These are phyloP conservation scores for Wasmannia auropunctata DNA, from an alignment of 1,140 invertebrate species.

Conservation along the genomic window DNA sequence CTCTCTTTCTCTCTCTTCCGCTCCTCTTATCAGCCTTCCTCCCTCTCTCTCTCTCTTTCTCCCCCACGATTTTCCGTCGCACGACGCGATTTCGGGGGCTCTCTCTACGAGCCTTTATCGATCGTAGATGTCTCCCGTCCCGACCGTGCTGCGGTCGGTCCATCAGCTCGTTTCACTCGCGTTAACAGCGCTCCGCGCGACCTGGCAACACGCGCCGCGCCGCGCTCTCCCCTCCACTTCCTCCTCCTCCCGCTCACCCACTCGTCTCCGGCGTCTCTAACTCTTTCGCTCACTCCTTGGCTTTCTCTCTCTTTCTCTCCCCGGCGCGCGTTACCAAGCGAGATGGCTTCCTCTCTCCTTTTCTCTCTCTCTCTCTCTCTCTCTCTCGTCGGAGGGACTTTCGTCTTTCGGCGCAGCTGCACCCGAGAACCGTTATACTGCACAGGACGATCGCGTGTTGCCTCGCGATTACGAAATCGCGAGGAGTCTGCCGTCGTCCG, in stretches of 20 bases:
- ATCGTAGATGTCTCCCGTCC: conserved; percentile 67
- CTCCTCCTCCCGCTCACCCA: neutral
- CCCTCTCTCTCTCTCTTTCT: neutral
- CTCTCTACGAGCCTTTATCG: conserved; percentile 67
- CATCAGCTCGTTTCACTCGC: conserved; percentile 62
- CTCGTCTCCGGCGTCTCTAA: neutral
- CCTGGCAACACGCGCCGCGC: conserved; percentile 34
- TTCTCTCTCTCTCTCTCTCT: neutral
- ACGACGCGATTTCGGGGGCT: conserved; percentile 19
- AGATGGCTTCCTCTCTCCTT: neutral
- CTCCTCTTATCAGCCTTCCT: neutral
- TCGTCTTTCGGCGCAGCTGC: neutral
- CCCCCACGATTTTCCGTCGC: conserved; percentile 21
- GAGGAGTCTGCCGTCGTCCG: neutral
- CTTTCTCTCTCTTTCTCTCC: too few relatives aligned
- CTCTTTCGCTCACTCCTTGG: neutral
- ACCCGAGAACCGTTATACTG: conserved; percentile 6
- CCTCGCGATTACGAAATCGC: neutral
- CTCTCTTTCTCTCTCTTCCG: neutral
- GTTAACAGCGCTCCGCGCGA: conserved; percentile 56
- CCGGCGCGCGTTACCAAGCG: neutral
- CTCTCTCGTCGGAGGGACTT: neutral
- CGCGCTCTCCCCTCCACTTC: neutral
- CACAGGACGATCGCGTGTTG: neutral
- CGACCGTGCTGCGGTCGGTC: conserved; percentile 59